These are phyloP conservation scores for Lepus americanus DNA, from an alignment of 2,113 vertebrate genomes.

Conservation along the genomic window DNA sequence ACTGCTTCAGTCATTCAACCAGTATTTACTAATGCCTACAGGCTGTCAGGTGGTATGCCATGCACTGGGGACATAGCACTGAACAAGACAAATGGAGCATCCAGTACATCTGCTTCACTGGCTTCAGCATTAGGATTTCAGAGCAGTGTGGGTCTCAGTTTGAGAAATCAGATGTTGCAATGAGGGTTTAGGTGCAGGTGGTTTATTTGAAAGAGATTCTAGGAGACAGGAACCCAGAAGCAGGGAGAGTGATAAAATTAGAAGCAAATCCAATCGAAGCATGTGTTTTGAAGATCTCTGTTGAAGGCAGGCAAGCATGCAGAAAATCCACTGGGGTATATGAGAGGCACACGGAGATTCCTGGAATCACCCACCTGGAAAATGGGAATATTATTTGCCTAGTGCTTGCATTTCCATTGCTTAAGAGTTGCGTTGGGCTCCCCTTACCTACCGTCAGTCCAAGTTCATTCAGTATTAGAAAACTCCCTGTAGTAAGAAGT, in stretches of 20 bases:
- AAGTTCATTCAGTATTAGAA: not conserved
- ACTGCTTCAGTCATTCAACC: not conserved
- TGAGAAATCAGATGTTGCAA: not conserved
- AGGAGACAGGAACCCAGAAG: not conserved
- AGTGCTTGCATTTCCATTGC: too few relatives aligned
- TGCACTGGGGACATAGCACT: not conserved
- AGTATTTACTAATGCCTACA: not conserved
- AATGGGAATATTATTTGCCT: not conserved
- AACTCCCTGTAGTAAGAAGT: not conserved
- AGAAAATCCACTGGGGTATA: not conserved
- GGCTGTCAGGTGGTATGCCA: accelerated
- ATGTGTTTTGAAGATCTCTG: not conserved
- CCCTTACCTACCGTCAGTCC: not conserved
- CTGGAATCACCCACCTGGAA: not conserved
- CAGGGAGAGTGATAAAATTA: not conserved
- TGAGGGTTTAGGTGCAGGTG: not conserved
- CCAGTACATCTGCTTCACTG: not conserved
- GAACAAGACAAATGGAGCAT: not conserved
- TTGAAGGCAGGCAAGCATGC: not conserved
- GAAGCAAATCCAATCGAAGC: not conserved
- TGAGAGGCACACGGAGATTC: not conserved
- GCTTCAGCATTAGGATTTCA: not conserved
- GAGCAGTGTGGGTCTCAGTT: not conserved
- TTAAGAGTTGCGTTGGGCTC: not conserved
- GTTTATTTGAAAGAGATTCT: not conserved